Base-by-base conservation (phyloP, 1,140 invertebrate species). In the Eurosta solidaginis region DNA sequence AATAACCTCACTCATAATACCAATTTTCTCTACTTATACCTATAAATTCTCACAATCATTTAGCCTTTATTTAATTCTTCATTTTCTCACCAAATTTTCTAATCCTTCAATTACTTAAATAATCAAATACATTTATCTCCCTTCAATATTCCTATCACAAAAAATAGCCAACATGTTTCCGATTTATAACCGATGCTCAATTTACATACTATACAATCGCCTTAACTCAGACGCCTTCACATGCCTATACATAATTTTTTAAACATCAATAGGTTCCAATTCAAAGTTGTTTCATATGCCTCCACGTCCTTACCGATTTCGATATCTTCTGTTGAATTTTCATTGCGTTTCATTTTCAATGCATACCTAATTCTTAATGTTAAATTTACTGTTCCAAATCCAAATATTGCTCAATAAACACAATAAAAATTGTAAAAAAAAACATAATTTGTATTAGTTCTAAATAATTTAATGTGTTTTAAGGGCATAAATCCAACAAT, bases 41-140 rank as follows among this genome's bases (percentile, higher is more conserved):
- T 68, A 68, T 68, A 68, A 68, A 68, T 68, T 68, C 59, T 68
- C 59, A 40, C 59, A 42, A 68, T 17, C 59, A 68, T 40, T 29
- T n/a, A n/a, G n/a, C n/a, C 33, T 20, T 40, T 20, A 20, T 40
- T 20, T 7, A 42, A 47, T 2, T 47, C 45, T 14, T 7, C 63
- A 10, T 33, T 40, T 40, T 22, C 25, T 54, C 52, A 54, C 6
- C 54, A 42, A 27, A 75, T 40, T 20, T 33, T 36, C 59, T 68
- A 68, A 68, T 74, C 74, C 50, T 73, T 76, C 76, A 29, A 59
- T 27, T 49, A 1, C 10, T 25, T 17, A 3, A 20, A 40, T 25
- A 54, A n/a, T 4, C 47, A 49, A 9, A 17, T 4, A 9, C 4
- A n/a, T 27, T 22, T 52, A 7, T 4, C 22, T 52, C 10, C 25